These are phyloP conservation scores for Chymomyza costata DNA, from an alignment of 1,140 invertebrate genomes.

Conservation along the genomic window DNA sequence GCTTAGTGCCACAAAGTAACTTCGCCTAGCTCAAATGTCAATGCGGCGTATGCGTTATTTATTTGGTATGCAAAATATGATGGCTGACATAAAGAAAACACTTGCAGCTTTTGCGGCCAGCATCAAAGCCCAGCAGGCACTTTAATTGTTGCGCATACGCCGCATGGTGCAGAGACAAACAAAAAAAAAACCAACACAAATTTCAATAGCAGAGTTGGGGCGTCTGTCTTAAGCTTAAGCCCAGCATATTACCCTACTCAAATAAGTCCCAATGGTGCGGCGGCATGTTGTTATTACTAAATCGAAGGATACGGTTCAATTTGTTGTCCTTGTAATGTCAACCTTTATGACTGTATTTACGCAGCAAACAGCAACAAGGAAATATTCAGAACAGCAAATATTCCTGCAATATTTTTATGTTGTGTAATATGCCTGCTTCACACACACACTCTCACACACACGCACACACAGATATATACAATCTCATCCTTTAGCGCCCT, in stretches of 20 bases:
- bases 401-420: conserved; percentile 17
- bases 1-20: too few relatives aligned
- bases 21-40: too few relatives aligned
- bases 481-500: neutral
- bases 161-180: too few relatives aligned
- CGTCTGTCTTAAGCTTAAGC: conserved; percentile 1
- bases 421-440: neutral
- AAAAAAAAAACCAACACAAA: too few relatives aligned
- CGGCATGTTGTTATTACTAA: conserved; percentile 1
- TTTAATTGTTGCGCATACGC: too few relatives aligned
- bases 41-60: too few relatives aligned
- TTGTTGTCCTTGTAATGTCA: conserved; percentile 16
- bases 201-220: too few relatives aligned
- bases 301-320: conserved; percentile 8
- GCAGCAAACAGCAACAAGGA: neutral
- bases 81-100: too few relatives aligned
- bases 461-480: conserved; percentile 1
- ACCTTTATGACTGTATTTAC: conserved; percentile 15
- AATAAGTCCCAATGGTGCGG: neutral
- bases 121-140: too few relatives aligned
- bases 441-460: conserved; percentile 5
- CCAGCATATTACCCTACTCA: conserved; percentile 5
- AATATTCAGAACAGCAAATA: conserved; percentile 12
- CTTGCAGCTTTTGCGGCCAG: too few relatives aligned
- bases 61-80: too few relatives aligned